These are phyloP conservation scores for Misgurnus mizolepis DNA, from an alignment of 2,113 vertebrate species.

Conservation along the genomic window DNA sequence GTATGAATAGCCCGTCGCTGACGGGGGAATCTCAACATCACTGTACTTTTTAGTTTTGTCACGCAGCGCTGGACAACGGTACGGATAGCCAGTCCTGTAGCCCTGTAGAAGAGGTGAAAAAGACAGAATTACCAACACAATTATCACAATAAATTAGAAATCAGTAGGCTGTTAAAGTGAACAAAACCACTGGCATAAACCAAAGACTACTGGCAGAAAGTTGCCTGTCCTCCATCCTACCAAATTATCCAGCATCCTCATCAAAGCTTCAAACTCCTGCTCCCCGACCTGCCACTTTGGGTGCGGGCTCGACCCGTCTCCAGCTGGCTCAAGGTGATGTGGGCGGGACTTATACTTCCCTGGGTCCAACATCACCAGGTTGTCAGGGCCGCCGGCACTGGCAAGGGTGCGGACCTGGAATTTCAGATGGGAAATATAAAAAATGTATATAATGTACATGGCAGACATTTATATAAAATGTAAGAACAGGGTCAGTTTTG, in stretches of 20 bases:
- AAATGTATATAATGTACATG: too few relatives aligned
- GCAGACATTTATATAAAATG: too few relatives aligned
- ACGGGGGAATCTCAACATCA: constrained; percentile 88
- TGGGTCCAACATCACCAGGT: constrained; percentile 93
- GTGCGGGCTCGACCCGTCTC: constrained; percentile 77
- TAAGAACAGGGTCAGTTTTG: too few relatives aligned
- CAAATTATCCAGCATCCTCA: constrained; percentile 99
- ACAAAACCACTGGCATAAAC: neutral
- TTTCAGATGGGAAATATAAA: constrained; percentile 17
- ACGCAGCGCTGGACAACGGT: constrained; percentile 93
- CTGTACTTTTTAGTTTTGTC: constrained; percentile 97
- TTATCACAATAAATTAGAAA: neutral
- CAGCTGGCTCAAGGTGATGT: constrained; percentile 79
- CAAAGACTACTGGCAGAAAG: neutral
- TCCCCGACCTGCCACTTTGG: constrained; percentile 94
- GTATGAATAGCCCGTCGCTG: constrained; percentile 87
- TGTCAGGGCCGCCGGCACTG: constrained; percentile 95
- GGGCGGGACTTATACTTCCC: constrained; percentile 89
- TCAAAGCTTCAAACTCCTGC: constrained; percentile 97
- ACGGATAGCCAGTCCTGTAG: constrained; percentile 97
- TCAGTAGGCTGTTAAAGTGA: neutral
- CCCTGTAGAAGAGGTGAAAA: constrained; percentile 72
- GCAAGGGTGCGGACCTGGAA: constrained; percentile 92
- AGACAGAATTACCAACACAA: neutral
- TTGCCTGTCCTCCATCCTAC: constrained; percentile 68